Evolutionary conservation across 2,113 vertebrate species (phyloP), one percentile per base, ranked within the genome.

Genomic region (Chinchilla lanigera): DNA sequence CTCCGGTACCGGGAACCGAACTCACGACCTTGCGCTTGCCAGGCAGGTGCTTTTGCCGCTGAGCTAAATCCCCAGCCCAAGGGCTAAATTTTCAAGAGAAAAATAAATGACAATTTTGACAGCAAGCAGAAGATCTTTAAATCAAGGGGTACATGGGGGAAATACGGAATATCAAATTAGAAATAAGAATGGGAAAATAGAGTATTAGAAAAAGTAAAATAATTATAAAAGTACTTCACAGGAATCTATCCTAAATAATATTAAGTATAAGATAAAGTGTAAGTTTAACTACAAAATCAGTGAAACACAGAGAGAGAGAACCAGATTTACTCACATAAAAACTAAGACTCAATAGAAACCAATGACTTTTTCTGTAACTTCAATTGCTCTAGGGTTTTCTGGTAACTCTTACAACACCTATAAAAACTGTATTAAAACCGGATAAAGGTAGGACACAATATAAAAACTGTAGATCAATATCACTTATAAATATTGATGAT

Each of bases 401-500:
- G 35, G 54, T 78, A 71, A 73, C 19, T 83, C 30, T 90, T 92
- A 82, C 2, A 71, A 58, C 10, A 89, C 24, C 16, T 92, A 54
- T 80, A 52, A 87, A 96, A 92, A 89, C 56, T 93, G 8, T 41
- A 73, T 14, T 63, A 92, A 90, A 95, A 33, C n/a, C 6, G 47
- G 17, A 44, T 44, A 90, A 96, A 84, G 24, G 41, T 47, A 93
- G 20, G 26, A 80, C 3, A 85, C 13, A 83, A 58, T 20, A 78
- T 83, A 73, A 93, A 86, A 90, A 85, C 1, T 84, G 17, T 56
- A 84, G 69, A 17, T 96, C 8, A 73, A 33, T 81, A 44, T 96
- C 89, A 85, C 26, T 75, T 71, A 52, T 69, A 96, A 91, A 61
- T 81, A 89, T 50, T 81, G 50, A 92, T 89, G 82, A 73, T 19